phyloP scores from a whole-genome alignment of 2,888 invertebrate species.

The Dromius quadrimaculatus region DNA sequence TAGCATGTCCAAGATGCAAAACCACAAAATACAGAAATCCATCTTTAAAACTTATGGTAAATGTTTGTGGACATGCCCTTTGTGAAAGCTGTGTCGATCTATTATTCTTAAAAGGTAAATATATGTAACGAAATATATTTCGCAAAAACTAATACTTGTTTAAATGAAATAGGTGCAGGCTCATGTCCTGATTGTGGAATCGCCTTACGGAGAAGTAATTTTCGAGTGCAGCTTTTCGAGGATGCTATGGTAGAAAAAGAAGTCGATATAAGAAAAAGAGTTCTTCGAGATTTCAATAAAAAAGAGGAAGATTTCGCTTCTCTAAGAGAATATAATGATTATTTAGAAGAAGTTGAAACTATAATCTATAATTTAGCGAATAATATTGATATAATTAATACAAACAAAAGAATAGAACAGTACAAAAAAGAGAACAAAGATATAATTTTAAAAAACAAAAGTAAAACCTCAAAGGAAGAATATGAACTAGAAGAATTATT shows the following conservation, averaged over 20 bases:
- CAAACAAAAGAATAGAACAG: conserved; percentile 90
- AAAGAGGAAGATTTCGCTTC: conserved; percentile 92
- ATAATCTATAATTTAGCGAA: conserved; percentile 92
- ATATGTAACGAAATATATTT: conserved; percentile 7
- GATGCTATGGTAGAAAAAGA: conserved; percentile 98
- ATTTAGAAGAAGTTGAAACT: conserved; percentile 93
- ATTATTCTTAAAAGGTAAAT: conserved; percentile 92
- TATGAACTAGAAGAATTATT: conserved; percentile 87
- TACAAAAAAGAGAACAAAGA: conserved; percentile 93
- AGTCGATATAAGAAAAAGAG: conserved; percentile 91
- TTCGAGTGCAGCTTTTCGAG: conserved; percentile 95
- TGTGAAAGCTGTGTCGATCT: conserved; percentile 98
- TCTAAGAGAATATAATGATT: conserved; percentile 92
- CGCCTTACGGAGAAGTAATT: conserved; percentile 88
- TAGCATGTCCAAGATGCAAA: conserved; percentile 95
- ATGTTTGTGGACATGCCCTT: conserved; percentile 96
- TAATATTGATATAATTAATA: conserved; percentile 88
- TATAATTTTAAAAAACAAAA: conserved; percentile 83
- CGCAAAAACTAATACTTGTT: conserved; percentile 20
- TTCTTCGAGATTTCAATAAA: conserved; percentile 93
- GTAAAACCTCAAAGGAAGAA: conserved; percentile 82
- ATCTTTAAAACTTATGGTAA: conserved; percentile 96
- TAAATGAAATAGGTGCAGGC: conserved; percentile 78
- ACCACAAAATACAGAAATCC: conserved; percentile 98
- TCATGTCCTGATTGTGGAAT: conserved; percentile 95